Evolutionary conservation across 2,797 vertebrate species (phyloP).

Genomic region (Onychomys leucogaster): DNA sequence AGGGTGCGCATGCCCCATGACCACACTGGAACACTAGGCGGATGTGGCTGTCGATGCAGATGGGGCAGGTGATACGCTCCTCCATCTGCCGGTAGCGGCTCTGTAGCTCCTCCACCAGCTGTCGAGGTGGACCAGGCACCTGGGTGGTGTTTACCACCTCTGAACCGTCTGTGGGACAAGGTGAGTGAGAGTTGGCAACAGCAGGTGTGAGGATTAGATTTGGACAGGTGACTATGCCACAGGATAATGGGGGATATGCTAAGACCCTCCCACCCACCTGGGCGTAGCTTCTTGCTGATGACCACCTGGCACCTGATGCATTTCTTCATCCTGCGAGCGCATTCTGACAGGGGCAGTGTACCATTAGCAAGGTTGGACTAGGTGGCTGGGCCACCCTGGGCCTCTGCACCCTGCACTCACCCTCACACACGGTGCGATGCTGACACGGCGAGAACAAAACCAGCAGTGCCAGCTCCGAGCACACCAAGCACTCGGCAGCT

Average conservation of each 20-base stretch:
- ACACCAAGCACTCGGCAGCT: conserved; percentile 96
- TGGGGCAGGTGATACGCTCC: conserved; percentile 98
- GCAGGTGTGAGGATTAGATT: neutral
- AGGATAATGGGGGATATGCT: neutral
- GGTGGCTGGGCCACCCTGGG: neutral
- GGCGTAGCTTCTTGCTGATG: conserved; percentile 96
- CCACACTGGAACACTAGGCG: conserved; percentile 99
- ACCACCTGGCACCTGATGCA: conserved; percentile 98
- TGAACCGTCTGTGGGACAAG: conserved; percentile 91
- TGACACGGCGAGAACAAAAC: conserved; percentile 97
- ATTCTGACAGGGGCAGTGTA: conserved; percentile 88
- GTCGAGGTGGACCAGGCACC: conserved; percentile 93
- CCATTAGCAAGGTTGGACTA: neutral
- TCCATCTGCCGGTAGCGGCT: conserved; percentile 99
- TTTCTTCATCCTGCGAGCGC: conserved; percentile 98
- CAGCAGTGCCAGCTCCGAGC: conserved; percentile 96
- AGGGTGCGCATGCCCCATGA: conserved; percentile 97
- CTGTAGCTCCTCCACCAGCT: conserved; percentile 98
- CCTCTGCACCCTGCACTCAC: conserved; percentile 82
- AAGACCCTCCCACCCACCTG: conserved; percentile 89
- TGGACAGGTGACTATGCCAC: neutral
- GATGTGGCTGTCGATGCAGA: conserved; percentile 99
- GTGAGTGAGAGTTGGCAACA: neutral
- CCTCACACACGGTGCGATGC: conserved; percentile 98
- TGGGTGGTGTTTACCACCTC: conserved; percentile 93